A percentile compares a stretch with the other conserved stretches of the same genome.
phyloP scores from a whole-genome alignment of 2,113 vertebrate species.

The Hydropotes inermis region DNA sequence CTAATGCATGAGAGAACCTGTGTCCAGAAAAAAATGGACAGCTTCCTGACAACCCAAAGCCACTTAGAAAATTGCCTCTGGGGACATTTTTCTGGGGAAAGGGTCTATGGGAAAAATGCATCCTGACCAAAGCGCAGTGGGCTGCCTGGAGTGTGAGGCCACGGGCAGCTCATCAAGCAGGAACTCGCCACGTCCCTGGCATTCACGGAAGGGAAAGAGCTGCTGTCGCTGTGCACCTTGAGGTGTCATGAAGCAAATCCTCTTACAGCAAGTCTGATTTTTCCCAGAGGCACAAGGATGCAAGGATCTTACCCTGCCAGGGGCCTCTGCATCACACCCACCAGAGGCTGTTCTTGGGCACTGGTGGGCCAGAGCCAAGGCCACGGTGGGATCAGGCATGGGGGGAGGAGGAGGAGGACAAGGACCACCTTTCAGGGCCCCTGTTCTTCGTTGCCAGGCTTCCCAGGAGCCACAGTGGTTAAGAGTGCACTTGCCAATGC shows the following conservation, averaged over 20 bases:
- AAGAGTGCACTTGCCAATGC: not conserved
- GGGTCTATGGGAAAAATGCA: not conserved
- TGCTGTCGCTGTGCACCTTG: not conserved
- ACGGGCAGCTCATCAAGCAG: not conserved
- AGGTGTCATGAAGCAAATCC: not conserved
- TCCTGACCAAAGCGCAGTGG: not conserved
- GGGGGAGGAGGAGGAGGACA: not conserved
- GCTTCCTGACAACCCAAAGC: not conserved
- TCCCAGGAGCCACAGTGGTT: not conserved
- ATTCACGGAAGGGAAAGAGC: not conserved
- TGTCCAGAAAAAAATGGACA: not conserved
- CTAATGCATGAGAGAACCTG: not conserved
- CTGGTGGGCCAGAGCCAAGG: not conserved
- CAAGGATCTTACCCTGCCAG: not conserved
- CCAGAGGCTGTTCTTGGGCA: not conserved
- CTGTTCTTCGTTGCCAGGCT: not conserved
- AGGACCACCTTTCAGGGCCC: not conserved
- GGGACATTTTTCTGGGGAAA: not conserved
- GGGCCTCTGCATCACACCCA: not conserved
- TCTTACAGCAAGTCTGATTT: not conserved
- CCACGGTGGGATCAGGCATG: rapidly evolving
- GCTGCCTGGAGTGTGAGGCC: not conserved
- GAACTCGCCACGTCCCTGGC: not conserved
- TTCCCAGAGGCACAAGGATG: not conserved
- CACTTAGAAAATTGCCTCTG: not conserved